Evolutionary conservation across 64 coral and sea anemone genomes (phyloP).

Genomic region (Montipora foliosa): DNA sequence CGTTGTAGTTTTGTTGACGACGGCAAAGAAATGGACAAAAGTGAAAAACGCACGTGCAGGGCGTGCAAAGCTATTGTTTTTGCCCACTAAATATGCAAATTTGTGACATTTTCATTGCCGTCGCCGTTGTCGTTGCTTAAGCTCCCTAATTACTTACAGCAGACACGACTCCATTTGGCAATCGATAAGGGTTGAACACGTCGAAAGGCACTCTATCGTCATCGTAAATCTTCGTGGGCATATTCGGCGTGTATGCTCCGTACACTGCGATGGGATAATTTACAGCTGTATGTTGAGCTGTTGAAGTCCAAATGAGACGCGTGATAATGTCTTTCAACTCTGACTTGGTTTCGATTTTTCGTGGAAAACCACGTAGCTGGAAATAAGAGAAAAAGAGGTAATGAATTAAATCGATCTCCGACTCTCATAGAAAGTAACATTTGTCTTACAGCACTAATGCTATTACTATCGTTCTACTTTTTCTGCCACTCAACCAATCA

Average conservation of each 20-base stretch:
- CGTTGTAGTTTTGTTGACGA: no score
- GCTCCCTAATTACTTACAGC: conserved; percentile 66
- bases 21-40: no score
- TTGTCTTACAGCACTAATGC: no score
- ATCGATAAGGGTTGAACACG: conserved; percentile 59
- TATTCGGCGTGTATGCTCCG: conserved; percentile 86
- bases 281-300: conserved; percentile 78
- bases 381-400: not conserved
- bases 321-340: conserved; percentile 52
- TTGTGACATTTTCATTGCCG: no score
- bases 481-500: no score
- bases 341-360: conserved; percentile 19
- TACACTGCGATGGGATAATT: conserved; percentile 90
- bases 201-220: conserved; percentile 66
- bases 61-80: no score
- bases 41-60: no score
- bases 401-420: not conserved
- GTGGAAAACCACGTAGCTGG: conserved; percentile 85
- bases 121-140: no score
- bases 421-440: no score
- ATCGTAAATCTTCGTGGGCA: conserved; percentile 92
- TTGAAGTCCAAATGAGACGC: conserved; percentile 81
- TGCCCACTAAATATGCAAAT: no score
- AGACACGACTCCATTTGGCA: conserved; percentile 73
- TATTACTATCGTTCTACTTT: no score